Evolutionary conservation across 1,140 invertebrate species (phyloP).

Genomic region (Tribolium castaneum): DNA sequence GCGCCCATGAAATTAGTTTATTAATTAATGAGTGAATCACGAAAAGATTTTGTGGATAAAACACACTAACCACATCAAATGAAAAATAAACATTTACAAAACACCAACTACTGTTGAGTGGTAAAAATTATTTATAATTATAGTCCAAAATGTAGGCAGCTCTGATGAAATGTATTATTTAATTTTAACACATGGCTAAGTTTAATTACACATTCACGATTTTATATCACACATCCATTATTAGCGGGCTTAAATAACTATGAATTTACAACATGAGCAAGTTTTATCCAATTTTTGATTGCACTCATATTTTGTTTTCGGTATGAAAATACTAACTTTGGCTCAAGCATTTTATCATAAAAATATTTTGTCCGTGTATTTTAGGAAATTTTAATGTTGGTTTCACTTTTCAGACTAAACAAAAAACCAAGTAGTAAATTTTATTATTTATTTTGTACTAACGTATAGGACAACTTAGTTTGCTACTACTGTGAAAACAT

Average conservation of each 20-base stretch:
- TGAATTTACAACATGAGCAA: too few relatives aligned
- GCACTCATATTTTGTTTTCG: neutral
- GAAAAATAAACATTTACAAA: neutral
- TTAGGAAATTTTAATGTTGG: neutral
- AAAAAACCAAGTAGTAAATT: neutral
- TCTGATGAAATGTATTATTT: neutral
- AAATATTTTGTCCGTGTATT: neutral
- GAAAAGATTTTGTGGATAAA: neutral
- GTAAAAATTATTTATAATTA: neutral
- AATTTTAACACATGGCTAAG: neutral
- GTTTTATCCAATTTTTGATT: neutral
- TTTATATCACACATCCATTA: neutral
- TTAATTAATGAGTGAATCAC: neutral
- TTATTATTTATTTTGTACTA: neutral
- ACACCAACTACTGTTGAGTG: neutral
- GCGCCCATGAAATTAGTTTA: neutral
- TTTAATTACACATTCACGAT: neutral
- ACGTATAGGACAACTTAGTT: neutral
- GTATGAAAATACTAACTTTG: neutral
- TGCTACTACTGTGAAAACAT: too few relatives aligned
- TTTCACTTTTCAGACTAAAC: neutral
- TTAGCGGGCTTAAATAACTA: too few relatives aligned
- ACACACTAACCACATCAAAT: neutral
- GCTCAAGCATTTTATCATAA: neutral
- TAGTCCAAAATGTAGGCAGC: neutral